These are phyloP conservation scores for Palythoa caribaeorum DNA, from an alignment of 92 coral and sea anemone genomes.

Conservation along the genomic window DNA sequence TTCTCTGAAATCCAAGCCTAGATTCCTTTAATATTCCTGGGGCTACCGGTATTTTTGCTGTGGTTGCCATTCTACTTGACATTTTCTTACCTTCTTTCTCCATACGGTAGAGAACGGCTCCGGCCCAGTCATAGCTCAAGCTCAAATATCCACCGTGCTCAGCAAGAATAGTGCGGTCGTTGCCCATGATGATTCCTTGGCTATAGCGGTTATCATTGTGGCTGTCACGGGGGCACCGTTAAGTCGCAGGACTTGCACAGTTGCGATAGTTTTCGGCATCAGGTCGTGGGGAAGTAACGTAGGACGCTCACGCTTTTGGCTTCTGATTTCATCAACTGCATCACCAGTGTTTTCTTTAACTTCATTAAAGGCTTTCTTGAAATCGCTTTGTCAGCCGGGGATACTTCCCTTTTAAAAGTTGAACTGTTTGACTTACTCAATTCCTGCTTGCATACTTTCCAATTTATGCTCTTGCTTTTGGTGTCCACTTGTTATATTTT, in stretches of 20 bases:
- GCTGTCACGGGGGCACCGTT: conserved; percentile 13
- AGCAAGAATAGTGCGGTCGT: conserved; percentile 54
- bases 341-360: neutral
- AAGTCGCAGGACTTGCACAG: conserved; percentile 4
- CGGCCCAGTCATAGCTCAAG: conserved; percentile 53
- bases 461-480: conserved; percentile 47
- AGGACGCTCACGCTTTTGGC: conserved; percentile 17
- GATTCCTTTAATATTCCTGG: conserved; percentile 56
- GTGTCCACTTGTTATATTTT: conserved; percentile 52
- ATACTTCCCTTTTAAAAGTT: conserved; percentile 49
- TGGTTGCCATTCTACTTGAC: conserved; percentile 48
- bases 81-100: conserved; percentile 62
- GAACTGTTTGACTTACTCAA: conserved; percentile 50
- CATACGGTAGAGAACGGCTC: conserved; percentile 49
- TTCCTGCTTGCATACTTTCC: conserved; percentile 48
- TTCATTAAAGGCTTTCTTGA: conserved; percentile 30
- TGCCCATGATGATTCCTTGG: conserved; percentile 23
- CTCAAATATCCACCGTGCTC: conserved; percentile 52
- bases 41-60: conserved; percentile 48
- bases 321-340: conserved; percentile 25
- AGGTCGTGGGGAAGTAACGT: conserved; percentile 5
- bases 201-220: conserved; percentile 10
- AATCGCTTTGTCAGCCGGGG: conserved; percentile 45
- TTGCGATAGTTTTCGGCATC: conserved; percentile 33
- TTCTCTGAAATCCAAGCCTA: conserved; percentile 46